Percentiles rank a stretch among this genome's conserved stretches.
phyloP scores from a whole-genome alignment of 2,797 vertebrate species.

The Onychomys leucogaster region DNA sequence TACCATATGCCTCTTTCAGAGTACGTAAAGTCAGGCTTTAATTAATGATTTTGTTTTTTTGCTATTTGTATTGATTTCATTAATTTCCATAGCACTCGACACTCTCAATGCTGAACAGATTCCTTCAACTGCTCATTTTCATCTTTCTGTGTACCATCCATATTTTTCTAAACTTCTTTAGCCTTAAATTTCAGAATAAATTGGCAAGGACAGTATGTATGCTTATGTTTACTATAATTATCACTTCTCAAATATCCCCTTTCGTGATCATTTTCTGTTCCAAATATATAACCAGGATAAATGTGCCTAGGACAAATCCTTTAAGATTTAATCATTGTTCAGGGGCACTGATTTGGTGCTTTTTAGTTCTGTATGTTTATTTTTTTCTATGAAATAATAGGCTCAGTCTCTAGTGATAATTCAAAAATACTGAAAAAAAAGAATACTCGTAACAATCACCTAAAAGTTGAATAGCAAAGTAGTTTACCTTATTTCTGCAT shows the following conservation, averaged over 20 bases:
- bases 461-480: neutral
- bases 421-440: neutral
- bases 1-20: neutral
- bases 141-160: neutral
- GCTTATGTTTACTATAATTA: conserved; percentile 15
- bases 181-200: neutral
- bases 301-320: neutral
- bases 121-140: conserved; percentile 26
- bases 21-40: conserved; percentile 32
- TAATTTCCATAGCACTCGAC: conserved; percentile 29
- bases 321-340: neutral
- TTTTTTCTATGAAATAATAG: too few species aligned
- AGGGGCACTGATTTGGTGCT: neutral
- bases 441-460: neutral
- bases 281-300: neutral
- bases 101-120: conserved; percentile 44
- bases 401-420: neutral
- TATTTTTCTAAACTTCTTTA: neutral
- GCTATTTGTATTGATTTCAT: conserved; percentile 60
- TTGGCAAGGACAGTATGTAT: neutral
- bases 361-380: neutral
- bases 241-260: neutral
- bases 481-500: neutral
- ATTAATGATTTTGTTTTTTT: conserved; percentile 77
- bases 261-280: neutral